These are phyloP conservation scores for Aphrocallistes beatrix DNA, from an alignment of 37 sponge, comb jelly and placozoan genomes.

Conservation along the genomic window DNA sequence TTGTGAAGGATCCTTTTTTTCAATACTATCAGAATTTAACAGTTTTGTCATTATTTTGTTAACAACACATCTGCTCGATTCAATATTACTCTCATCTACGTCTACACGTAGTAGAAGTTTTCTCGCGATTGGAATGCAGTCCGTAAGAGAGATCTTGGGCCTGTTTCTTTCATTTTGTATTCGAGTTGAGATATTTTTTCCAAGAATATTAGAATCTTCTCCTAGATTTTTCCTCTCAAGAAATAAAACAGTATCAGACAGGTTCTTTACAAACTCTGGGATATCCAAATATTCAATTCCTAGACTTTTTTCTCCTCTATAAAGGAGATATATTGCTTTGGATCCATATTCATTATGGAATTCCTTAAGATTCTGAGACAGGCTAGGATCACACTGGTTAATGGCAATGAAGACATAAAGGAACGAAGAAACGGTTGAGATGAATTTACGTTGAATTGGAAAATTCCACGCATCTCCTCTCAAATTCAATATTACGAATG, in stretches of 20 bases:
- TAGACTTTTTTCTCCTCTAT: not conserved
- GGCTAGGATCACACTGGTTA: not conserved
- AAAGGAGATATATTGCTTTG: not conserved
- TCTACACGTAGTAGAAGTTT: not conserved
- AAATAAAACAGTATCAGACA: not conserved
- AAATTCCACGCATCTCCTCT: constrained; percentile 23
- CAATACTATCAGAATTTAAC: not conserved
- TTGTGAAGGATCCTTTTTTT: not conserved
- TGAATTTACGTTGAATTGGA: constrained; percentile 11
- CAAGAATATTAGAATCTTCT: not conserved
- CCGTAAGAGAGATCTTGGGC: not conserved
- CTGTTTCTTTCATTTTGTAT: not conserved
- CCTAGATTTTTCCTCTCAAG: not conserved
- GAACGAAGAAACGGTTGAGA: not conserved
- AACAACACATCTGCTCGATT: not conserved
- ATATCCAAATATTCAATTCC: not conserved
- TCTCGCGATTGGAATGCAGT: not conserved
- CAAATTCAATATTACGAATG: constrained; percentile 23
- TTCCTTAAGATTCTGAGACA: not conserved
- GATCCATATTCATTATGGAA: not conserved
- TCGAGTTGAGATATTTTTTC: not conserved
- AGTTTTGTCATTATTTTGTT: not conserved
- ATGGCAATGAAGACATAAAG: not conserved
- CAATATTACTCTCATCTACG: constrained; percentile 20
- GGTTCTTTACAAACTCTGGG: not conserved